Base-by-base conservation (phyloP, 2,888 invertebrate species). In the Celastrina argiolus region DNA sequence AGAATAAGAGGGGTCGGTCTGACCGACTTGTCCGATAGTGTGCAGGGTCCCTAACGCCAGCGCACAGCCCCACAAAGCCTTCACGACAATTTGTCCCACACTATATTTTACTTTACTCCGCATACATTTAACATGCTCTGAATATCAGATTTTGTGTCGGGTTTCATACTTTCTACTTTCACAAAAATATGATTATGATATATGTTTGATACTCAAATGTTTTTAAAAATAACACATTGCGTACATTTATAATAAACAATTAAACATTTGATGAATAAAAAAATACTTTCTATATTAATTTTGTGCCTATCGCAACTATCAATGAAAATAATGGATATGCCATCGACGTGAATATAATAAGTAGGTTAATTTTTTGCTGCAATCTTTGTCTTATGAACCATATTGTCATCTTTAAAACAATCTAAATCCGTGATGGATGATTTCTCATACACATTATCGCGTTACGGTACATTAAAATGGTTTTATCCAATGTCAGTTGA, bases 1-100 rank as follows among this genome's bases (percentile, higher is more conserved):
- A n/a, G n/a, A n/a, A n/a, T n/a, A n/a, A n/a, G n/a, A n/a, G n/a
- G n/a, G n/a, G n/a, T n/a, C n/a, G n/a, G n/a, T n/a, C n/a, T n/a
- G n/a, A n/a, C n/a, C n/a, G n/a, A n/a, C n/a, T n/a, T n/a, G n/a
- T n/a, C 41, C 41, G 41, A 42, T 6, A 45, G 45, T 51, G 22
- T 22, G 22, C 14, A 10, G 51, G 51, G 51, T 12, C 51, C 1
- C 22, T 51, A 51, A 26, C 51, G 70, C 71, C 66, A n/a, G n/a
- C 67, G 70, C 86, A 87, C 86, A 87, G 85, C 85, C 81, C 81
- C 75, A 76, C 69, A 78, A 82, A 82, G 82, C 78, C 83, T 79
- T 74, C 77, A 80, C 76, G 78, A 81, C 83, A 78, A 84, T 86
- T 85, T 84, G 82, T 84, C 81, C 79, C 75, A 75, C 80, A 80